phyloP scores from a whole-genome alignment of 2,113 vertebrate species.

The Perca schrenkii region DNA sequence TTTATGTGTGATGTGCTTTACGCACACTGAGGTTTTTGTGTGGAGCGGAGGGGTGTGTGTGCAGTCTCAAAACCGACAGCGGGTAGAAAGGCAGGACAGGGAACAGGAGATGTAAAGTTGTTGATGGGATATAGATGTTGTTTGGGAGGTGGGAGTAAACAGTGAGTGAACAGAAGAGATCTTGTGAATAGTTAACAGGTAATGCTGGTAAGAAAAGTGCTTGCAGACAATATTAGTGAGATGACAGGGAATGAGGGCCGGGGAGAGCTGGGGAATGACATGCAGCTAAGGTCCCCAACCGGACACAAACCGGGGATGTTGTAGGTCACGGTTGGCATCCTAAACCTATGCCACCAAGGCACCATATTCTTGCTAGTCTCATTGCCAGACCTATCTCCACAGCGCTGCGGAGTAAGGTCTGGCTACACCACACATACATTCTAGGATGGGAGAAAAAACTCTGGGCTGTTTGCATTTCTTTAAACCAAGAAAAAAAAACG shows the following conservation, averaged over 20 bases:
- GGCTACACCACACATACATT: too few species aligned
- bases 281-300: neutral
- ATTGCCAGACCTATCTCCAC: too few species aligned
- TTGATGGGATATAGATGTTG: slow-evolving; percentile 20
- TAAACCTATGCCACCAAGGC: neutral
- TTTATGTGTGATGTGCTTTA: slow-evolving; percentile 62
- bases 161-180: neutral
- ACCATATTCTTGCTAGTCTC: neutral
- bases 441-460: too few species aligned
- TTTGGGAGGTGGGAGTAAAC: slow-evolving; percentile 2
- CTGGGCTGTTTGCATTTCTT: too few species aligned
- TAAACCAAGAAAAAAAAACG: too few species aligned
- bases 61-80: slow-evolving; percentile 36
- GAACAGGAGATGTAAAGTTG: slow-evolving; percentile 17
- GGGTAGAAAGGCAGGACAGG: neutral
- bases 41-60: slow-evolving; percentile 25
- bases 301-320: neutral
- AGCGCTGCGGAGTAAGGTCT: too few species aligned
- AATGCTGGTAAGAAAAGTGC: neutral
- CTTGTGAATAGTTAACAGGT: neutral
- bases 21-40: slow-evolving; percentile 50
- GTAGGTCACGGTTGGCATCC: neutral
- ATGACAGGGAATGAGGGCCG: neutral
- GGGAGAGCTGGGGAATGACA: neutral
- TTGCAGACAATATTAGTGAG: neutral